These are phyloP conservation scores for Dendrolimus pini DNA, from an alignment of 2,888 invertebrate genomes.

Conservation along the genomic window DNA sequence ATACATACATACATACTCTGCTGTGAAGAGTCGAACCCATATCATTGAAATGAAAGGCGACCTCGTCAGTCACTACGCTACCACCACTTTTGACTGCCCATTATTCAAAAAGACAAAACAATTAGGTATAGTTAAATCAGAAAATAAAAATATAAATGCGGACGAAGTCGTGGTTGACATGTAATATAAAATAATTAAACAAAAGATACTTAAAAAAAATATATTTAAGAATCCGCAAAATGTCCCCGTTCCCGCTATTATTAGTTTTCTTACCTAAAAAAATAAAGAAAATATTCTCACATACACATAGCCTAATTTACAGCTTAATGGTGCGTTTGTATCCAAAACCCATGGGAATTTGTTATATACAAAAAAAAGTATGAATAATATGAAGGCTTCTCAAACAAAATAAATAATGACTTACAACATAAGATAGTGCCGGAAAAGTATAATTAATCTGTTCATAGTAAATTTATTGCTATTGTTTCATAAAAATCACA, in stretches of 20 bases:
- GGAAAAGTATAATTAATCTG: neutral
- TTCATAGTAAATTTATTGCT: neutral
- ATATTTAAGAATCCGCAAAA: neutral
- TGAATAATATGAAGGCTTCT: constrained; percentile 19
- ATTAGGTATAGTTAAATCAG: no score
- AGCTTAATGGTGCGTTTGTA: constrained; percentile 56
- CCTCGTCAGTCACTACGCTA: no score
- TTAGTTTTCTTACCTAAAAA: neutral
- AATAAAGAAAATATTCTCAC: constrained; percentile 42
- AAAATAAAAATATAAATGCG: no score
- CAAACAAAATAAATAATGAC: constrained; percentile 46
- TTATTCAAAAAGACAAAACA: no score
- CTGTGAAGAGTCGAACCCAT: no score
- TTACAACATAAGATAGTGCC: constrained; percentile 1
- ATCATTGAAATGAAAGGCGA: no score
- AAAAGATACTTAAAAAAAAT: neutral
- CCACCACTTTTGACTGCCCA: no score
- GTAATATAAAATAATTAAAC: no score
- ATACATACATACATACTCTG: no score
- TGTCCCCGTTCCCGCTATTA: neutral
- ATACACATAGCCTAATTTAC: constrained; percentile 66
- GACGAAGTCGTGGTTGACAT: no score
- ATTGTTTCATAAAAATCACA: constrained; percentile 1
- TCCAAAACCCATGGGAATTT: constrained; percentile 51
- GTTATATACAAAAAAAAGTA: constrained; percentile 27